Base-by-base conservation (phyloP, 2,113 vertebrate species). In the Ameiurus melas region DNA sequence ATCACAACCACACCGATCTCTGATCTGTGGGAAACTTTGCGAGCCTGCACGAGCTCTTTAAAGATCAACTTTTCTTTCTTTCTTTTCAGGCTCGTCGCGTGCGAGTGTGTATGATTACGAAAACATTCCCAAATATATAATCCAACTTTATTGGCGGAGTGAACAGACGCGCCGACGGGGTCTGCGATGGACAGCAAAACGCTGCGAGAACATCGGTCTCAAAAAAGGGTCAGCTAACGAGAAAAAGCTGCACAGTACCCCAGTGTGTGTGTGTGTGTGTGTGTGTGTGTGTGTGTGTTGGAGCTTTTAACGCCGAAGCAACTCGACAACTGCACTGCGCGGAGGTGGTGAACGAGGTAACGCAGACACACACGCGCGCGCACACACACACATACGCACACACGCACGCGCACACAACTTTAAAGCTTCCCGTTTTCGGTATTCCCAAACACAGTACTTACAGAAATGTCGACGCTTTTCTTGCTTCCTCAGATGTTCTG, bases 271-370 rank as follows among this genome's bases (percentile, higher is more conserved):
- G 92, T 89, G 92, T 5, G 10, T 91, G 81, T 89, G 81, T 91
- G 89, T 91, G 89, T 87, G 93, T 94, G 91, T 85, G 43, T 79
- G 75, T 78, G 75, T 51, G 93, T 83, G 92, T 91, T 78, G 88
- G 91, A 94, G 92, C 92, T 93, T 94, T 93, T 90, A 94, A 93
- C 91, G 91, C 92, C 94, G 88, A 90, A 93, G 92, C 93, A 94
- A 93, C 93, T 94, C 94, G 89, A 93, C 92, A 90, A 84, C 93
- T 92, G 93, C 92, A 92, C 92, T 89, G 92, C 91, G 86, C 92
- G 90, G 90, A 91, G 90, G 93, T 30, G 17, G 27, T 51, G 66
- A 33, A 30, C 64, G 47, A 85, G 79, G 78, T 80, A 78, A 27
- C 43, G 14, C 25, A 20, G 30, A 6, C 66, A 39, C 66, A 39